Evolutionary conservation across 2,113 vertebrate genomes (phyloP).

Genomic region (Thymallus thymallus): DNA sequence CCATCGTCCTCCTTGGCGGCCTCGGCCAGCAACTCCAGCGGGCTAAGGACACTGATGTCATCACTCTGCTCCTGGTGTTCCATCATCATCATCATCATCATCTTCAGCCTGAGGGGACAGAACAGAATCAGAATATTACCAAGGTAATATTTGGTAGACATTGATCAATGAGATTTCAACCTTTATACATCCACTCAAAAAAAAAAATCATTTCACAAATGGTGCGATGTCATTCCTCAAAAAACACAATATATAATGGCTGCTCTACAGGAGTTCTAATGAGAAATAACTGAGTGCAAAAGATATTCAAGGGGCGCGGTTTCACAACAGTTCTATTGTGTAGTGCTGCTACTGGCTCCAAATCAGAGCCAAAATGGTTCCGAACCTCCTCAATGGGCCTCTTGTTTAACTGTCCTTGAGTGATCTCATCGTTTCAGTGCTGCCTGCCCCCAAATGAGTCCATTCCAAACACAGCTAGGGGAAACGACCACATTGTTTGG

Average conservation of each 20-base stretch:
- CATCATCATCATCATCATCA: conserved; percentile 33
- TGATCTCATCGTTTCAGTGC: conserved; percentile 9
- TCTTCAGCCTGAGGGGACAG: conserved; percentile 2
- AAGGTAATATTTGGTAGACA: no score
- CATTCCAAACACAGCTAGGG: not conserved
- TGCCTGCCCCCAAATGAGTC: not conserved
- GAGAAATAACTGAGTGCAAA: not conserved
- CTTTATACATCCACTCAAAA: no score
- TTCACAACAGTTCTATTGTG: conserved; percentile 9
- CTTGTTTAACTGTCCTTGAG: conserved; percentile 34
- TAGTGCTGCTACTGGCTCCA: not conserved
- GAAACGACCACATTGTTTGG: no score
- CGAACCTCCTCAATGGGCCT: conserved; percentile 23
- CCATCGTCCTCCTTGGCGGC: conserved; percentile 55
- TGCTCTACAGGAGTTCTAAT: not conserved
- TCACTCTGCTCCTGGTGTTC: conserved; percentile 56
- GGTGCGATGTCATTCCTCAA: no score
- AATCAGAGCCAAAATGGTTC: not conserved
- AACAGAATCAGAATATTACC: no score
- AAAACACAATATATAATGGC: no score
- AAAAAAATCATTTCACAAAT: no score
- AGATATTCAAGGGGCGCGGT: not conserved
- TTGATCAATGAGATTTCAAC: no score
- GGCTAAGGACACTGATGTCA: conserved; percentile 41
- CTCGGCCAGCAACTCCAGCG: conserved; percentile 46